A percentile compares a stretch with the other conserved stretches of the same genome.
phyloP scores from a whole-genome alignment of 2,113 vertebrate species.

The Sminthopsis crassicaudata region DNA sequence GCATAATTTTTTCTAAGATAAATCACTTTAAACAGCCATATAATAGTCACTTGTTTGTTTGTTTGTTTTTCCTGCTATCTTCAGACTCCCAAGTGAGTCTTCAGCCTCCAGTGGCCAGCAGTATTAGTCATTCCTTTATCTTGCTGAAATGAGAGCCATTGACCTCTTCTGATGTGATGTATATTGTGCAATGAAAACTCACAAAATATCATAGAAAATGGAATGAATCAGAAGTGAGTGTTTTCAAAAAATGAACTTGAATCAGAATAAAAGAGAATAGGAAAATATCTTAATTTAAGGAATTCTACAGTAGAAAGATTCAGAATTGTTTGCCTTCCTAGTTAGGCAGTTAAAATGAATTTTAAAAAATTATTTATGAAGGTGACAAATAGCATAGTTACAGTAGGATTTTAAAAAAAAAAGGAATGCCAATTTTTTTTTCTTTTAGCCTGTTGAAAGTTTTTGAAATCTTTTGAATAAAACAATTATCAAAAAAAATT shows the following conservation, averaged over 20 bases:
- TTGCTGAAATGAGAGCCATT: constrained; percentile 16
- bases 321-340: constrained; percentile 30
- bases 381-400: constrained; percentile 53
- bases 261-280: neutral
- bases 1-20: neutral
- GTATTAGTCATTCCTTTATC: constrained; percentile 35
- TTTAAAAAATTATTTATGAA: constrained; percentile 50
- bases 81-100: neutral
- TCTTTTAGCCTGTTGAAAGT: constrained; percentile 48
- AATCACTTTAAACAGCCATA: neutral
- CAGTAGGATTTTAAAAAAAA: constrained; percentile 44
- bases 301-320: constrained; percentile 15
- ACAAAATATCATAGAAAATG: constrained; percentile 44
- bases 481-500: constrained; percentile 48
- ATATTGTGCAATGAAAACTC: constrained; percentile 47
- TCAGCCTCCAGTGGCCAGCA: neutral
- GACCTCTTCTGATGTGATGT: constrained; percentile 25
- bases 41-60: neutral
- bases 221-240: constrained; percentile 51
- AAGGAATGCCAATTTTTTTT: constrained; percentile 54
- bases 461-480: constrained; percentile 50
- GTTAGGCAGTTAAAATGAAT: constrained; percentile 17
- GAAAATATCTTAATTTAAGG: constrained; percentile 22
- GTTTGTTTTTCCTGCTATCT: neutral
- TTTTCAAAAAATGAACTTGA: constrained; percentile 23